Conservation (phyloP, 2,888 invertebrate genomes). For the Thecocarcelia acutangulata region DNA sequence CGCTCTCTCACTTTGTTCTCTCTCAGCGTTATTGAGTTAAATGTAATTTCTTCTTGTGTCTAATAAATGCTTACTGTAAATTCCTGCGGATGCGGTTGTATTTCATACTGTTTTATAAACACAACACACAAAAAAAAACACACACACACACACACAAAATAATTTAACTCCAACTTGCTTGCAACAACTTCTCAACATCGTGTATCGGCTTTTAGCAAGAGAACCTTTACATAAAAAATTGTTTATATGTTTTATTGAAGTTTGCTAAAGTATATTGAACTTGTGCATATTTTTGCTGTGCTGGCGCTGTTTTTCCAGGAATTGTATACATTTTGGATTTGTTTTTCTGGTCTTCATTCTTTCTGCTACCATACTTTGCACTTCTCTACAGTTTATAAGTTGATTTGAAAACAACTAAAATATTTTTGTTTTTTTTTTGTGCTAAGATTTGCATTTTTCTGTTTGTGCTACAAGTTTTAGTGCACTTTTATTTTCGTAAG, state of each 20-base stretch:
- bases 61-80: conserved; percentile 65
- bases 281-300: conserved; percentile 67
- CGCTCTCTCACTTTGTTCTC: background rate
- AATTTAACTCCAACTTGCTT: conserved; percentile 36
- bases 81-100: conserved; percentile 69
- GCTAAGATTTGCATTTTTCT: conserved; percentile 66
- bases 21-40: background rate
- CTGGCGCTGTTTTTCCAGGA: conserved; percentile 71
- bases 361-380: background rate
- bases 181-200: conserved; percentile 56
- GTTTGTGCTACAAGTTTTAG: conserved; percentile 28
- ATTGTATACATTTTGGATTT: conserved; percentile 67
- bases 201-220: conserved; percentile 64
- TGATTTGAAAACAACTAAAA: conserved; percentile 17
- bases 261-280: conserved; percentile 67
- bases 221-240: conserved; percentile 34
- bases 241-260: conserved; percentile 49
- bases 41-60: conserved; percentile 32
- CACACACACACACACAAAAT: background rate
- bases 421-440: conserved; percentile 49
- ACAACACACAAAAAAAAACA: background rate
- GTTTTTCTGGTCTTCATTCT: conserved; percentile 39
- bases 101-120: conserved; percentile 29
- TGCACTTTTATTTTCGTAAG: conserved; percentile 61
- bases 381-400: conserved; percentile 9